Conservation (phyloP, 2,797 vertebrate genomes). For the Phrynocephalus guinanensis region DNA sequence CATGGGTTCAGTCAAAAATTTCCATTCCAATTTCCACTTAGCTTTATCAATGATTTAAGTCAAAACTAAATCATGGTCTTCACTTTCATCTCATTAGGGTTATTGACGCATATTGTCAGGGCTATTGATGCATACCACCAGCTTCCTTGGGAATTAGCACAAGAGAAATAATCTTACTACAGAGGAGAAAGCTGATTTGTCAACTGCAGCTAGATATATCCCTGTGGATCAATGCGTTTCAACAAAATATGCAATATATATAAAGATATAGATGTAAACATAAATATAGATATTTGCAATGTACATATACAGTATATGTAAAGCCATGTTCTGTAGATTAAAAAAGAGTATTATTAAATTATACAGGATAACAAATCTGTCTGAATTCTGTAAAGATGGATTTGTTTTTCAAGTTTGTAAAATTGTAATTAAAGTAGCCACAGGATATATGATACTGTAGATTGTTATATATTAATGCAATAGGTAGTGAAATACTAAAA, state of each 20-base stretch:
- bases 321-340: too few species aligned
- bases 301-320: not conserved
- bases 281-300: too few species aligned
- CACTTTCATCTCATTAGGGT: not conserved
- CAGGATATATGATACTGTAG: not conserved
- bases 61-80: not conserved
- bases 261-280: not conserved
- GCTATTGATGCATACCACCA: too few species aligned
- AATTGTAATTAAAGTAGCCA: not conserved
- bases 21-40: constrained; percentile 4
- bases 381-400: not conserved
- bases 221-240: not conserved
- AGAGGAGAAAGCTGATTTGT: not conserved
- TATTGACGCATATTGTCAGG: not conserved
- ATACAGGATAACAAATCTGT: not conserved
- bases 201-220: not conserved
- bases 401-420: not conserved
- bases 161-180: not conserved
- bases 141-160: not conserved
- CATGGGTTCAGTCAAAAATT: not conserved
- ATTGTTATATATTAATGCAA: not conserved
- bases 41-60: not conserved
- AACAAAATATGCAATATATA: not conserved
- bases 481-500: not conserved
- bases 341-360: not conserved